Conservation (phyloP, 2,113 vertebrate species). For the Sus scrofa region T2T-Sscrofa CM000812.6:113802501-113803000, state of each 20-base stretch:
- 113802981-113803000: neutral
- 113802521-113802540: neutral
- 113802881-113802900: neutral
- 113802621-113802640: neutral
- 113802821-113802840: neutral
- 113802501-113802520: neutral
- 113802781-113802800: neutral
- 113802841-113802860: neutral
- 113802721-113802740: too few relatives aligned
- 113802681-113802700: too few relatives aligned
- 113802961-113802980: neutral
- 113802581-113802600: neutral
- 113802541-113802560: neutral
- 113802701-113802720: too few relatives aligned
- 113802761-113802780: neutral
- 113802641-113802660: neutral
- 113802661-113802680: neutral
- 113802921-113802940: neutral
- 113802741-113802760: neutral
- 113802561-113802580: neutral
- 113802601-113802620: neutral
- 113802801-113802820: neutral
- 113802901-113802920: neutral
- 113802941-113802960: neutral
- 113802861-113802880: neutral